Evolutionary conservation across 2,797 vertebrate species (phyloP), one percentile per base, ranked within the genome.

Genomic region (Myotis pilosus): DNA sequence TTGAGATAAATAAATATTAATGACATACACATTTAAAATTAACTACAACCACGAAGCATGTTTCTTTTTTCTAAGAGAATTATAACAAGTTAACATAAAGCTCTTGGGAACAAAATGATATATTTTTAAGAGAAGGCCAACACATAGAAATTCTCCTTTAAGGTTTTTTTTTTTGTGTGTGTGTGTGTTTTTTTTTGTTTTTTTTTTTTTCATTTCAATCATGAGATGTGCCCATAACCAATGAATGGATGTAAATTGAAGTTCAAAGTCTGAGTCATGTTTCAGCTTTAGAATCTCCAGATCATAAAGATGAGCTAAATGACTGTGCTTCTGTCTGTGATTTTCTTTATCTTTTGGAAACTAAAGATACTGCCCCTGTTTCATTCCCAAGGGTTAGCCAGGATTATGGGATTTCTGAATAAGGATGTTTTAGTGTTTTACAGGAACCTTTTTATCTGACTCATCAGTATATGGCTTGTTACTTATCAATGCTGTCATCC

Each of bases 321-420:
- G 3, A 55, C 3, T n/a, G 25, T 25, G 5, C 25, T 47, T 80
- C 23, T 62, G 9, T 74, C 5, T 74, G 11, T 79, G 15, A 23
- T 93, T 68, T 36, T 62, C 53, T 64, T 95, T 92, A 62, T 94
- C 92, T 47, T 83, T 94, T 57, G 72, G 71, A 91, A 62, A 53
- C 25, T 83, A 44, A 36, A 55, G 0, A 55, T 10, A 0, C 4
- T 87, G 16, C 87, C 33, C 1, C 0, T 55, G 51, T 13, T 84
- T 86, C 69, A 30, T 71, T 62, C 38, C 78, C 0, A 2, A 4
- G 11, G 9, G 76, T 55, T 75, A 36, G 49, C 92, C 28, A 88
- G 57, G 62, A 92, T 93, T 81, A 92, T 15, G 51, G 53, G 82
- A 93, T 95, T 97, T 96, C 25, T 81, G 75, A 78, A 82, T 93